Evolutionary conservation across 2,113 vertebrate species (phyloP).

Genomic region (Varanus salvator): DNA sequence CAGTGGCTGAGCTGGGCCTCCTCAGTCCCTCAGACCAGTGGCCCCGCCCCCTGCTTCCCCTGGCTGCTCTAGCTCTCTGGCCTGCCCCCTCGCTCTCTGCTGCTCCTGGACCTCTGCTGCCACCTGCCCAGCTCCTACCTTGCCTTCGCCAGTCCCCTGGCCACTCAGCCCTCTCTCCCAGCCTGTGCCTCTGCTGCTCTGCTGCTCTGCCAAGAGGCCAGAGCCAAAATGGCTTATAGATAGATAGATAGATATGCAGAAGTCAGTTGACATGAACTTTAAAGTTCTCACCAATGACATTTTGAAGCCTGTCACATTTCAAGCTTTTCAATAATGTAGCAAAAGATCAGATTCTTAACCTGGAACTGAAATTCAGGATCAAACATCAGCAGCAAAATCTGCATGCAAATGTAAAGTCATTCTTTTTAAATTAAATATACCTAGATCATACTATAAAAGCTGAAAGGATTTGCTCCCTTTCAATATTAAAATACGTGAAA

Average conservation of each 20-base stretch:
- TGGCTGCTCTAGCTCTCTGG: no score
- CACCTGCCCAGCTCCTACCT: no score
- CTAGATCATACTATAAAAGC: not conserved
- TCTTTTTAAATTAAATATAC: not conserved
- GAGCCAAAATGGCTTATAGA: no score
- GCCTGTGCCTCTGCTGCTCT: no score
- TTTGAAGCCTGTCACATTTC: not conserved
- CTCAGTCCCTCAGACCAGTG: no score
- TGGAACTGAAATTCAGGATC: not conserved
- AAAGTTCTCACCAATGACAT: constrained; percentile 9
- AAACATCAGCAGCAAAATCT: constrained; percentile 4
- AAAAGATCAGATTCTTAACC: constrained; percentile 3
- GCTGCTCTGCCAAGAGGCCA: no score
- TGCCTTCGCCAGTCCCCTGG: no score
- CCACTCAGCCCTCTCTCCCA: no score
- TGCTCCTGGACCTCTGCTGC: no score
- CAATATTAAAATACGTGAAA: not conserved
- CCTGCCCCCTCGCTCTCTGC: no score
- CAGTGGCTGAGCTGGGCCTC: no score
- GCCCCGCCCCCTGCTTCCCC: no score
- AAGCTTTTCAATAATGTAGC: constrained; percentile 2
- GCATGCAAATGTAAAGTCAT: not conserved
- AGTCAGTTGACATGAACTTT: not conserved
- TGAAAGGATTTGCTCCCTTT: not conserved
- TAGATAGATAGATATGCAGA: constrained; percentile 1